Percentiles rank a stretch among this genome's conserved stretches.
Evolutionary conservation across 1,140 invertebrate species (phyloP).

Genomic region (Phymastichus coffea): DNA sequence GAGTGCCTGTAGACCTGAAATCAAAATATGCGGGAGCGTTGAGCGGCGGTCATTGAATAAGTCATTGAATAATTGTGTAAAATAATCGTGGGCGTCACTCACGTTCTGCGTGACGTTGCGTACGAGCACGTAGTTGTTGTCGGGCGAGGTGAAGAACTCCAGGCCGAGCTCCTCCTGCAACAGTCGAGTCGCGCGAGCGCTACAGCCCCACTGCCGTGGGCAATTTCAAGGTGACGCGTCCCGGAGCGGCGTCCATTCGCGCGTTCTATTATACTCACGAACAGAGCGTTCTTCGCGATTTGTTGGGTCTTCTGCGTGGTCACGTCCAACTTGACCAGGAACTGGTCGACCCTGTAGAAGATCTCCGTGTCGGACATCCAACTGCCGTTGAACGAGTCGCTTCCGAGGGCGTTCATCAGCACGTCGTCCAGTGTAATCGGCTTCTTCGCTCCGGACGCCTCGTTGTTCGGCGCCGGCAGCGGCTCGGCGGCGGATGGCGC

Average conservation of each 20-base stretch:
- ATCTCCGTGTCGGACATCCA: slow-evolving; percentile 47
- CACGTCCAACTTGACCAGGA: slow-evolving; percentile 37
- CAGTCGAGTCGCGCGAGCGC: neutral
- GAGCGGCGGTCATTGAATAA: neutral
- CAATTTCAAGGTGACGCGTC: too few species aligned
- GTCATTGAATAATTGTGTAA: neutral
- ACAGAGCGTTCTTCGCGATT: neutral
- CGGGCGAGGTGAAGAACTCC: neutral
- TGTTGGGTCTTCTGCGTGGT: slow-evolving; percentile 24
- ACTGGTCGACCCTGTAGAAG: slow-evolving; percentile 31
- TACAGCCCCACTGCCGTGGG: too few species aligned
- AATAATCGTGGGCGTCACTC: slow-evolving; percentile 14
- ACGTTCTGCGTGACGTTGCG: slow-evolving; percentile 11
- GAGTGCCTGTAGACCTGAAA: slow-evolving; percentile 67
- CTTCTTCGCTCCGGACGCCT: slow-evolving; percentile 14
- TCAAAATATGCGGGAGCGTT: too few species aligned
- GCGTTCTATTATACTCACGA: too few species aligned
- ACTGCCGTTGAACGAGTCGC: slow-evolving; percentile 44
- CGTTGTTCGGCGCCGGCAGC: neutral
- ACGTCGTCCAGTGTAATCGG: slow-evolving; percentile 41
- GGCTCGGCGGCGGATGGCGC: neutral
- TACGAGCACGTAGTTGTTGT: slow-evolving; percentile 12
- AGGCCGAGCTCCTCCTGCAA: neutral
- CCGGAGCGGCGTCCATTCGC: too few species aligned
- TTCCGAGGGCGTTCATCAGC: slow-evolving; percentile 32